A percentile compares a stretch with the other conserved stretches of the same genome.
Evolutionary conservation across 2,113 vertebrate genomes (phyloP).

Genomic region (Galbula dea): DNA sequence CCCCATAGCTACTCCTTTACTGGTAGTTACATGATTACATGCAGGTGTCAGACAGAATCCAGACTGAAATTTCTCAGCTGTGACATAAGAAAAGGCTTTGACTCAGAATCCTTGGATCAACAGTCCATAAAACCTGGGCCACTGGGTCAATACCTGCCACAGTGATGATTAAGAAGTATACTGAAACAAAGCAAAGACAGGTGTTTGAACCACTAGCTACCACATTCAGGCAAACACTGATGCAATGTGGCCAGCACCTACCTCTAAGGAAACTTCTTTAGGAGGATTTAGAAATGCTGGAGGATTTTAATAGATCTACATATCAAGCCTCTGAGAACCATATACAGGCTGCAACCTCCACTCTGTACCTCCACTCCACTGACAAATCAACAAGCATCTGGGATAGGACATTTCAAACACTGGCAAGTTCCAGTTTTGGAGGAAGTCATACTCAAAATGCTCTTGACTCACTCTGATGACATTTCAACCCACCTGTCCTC

Average conservation of each 20-base stretch:
- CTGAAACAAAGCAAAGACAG: not conserved
- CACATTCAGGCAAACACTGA: not conserved
- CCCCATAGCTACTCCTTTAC: not conserved
- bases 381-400: not conserved
- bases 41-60: not conserved
- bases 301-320: not conserved
- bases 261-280: not conserved
- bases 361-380: fast-evolving
- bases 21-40: not conserved
- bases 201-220: not conserved
- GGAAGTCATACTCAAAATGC: fast-evolving
- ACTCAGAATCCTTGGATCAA: not conserved
- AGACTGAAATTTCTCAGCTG: not conserved
- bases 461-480: not conserved
- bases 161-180: fast-evolving
- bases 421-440: not conserved
- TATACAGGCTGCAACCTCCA: not conserved
- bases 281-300: not conserved
- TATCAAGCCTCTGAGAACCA: not conserved
- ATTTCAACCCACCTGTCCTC: not conserved
- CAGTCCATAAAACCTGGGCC: not conserved
- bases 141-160: not conserved
- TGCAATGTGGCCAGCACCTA: not conserved
- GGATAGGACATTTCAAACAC: not conserved
- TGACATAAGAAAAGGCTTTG: not conserved